Evolutionary conservation across 2,888 invertebrate genomes (phyloP).

Genomic region (Maniola hyperantus): DNA sequence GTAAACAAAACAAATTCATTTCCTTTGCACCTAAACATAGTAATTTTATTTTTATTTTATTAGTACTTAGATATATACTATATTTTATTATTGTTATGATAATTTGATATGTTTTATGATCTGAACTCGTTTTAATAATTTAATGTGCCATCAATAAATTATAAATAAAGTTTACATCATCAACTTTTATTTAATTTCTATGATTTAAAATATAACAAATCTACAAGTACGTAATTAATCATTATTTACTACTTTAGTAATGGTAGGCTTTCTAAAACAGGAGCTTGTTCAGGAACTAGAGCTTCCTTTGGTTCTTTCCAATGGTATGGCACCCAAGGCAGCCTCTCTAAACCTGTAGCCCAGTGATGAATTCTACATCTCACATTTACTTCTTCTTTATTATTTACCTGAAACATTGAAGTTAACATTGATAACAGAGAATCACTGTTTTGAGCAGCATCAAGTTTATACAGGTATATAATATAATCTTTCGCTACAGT

Average conservation of each 20-base stretch:
- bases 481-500: no score
- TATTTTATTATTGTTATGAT: neutral
- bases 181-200: slow-evolving; percentile 6
- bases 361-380: slow-evolving; percentile 91
- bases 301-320: slow-evolving; percentile 83
- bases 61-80: no score
- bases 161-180: slow-evolving; percentile 5
- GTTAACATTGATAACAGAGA: no score
- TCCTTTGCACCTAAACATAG: neutral
- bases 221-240: neutral
- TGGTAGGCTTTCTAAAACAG: slow-evolving; percentile 63
- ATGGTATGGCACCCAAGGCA: slow-evolving; percentile 75
- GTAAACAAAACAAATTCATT: neutral
- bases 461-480: no score
- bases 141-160: neutral
- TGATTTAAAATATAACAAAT: neutral
- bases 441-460: no score
- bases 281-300: slow-evolving; percentile 81
- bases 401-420: slow-evolving; percentile 84
- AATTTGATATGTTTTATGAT: neutral
- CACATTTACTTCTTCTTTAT: slow-evolving; percentile 87
- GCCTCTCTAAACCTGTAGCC: slow-evolving; percentile 85
- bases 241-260: slow-evolving; percentile 45
- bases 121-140: neutral
- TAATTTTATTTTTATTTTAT: neutral